Evolutionary conservation across 2,797 vertebrate genomes (phyloP).

Genomic region (Spheniscus humboldti): DNA sequence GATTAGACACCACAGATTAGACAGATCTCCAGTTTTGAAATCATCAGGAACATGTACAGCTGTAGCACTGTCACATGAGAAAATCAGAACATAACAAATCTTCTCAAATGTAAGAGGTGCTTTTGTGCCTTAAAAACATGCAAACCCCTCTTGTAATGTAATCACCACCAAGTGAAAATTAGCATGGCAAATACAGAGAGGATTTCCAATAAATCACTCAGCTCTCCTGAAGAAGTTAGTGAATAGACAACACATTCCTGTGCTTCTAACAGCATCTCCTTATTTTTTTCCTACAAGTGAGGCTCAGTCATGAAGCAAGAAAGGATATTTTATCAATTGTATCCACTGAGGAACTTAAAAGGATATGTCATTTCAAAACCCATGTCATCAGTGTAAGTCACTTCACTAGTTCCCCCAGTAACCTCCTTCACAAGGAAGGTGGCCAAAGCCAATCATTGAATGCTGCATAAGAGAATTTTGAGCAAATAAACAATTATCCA

Average conservation of each 20-base stretch:
- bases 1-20: background rate
- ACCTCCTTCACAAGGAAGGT: background rate
- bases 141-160: background rate
- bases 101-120: background rate
- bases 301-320: background rate
- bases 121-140: background rate
- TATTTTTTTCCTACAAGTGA: background rate
- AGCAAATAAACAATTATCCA: background rate
- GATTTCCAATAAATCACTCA: background rate
- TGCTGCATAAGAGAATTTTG: background rate
- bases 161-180: background rate
- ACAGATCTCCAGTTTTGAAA: background rate
- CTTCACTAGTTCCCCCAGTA: background rate
- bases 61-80: background rate
- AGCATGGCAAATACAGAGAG: background rate
- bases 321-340: background rate
- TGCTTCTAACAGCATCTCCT: background rate
- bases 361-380: background rate
- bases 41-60: background rate
- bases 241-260: background rate
- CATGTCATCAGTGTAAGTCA: background rate
- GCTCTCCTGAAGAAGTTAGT: background rate
- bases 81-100: background rate
- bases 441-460: background rate
- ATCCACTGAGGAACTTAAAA: background rate